A percentile compares a stretch with the other conserved stretches of the same genome.
phyloP scores from a whole-genome alignment of 1,140 invertebrate genomes.

The Asbolus verrucosus region DNA sequence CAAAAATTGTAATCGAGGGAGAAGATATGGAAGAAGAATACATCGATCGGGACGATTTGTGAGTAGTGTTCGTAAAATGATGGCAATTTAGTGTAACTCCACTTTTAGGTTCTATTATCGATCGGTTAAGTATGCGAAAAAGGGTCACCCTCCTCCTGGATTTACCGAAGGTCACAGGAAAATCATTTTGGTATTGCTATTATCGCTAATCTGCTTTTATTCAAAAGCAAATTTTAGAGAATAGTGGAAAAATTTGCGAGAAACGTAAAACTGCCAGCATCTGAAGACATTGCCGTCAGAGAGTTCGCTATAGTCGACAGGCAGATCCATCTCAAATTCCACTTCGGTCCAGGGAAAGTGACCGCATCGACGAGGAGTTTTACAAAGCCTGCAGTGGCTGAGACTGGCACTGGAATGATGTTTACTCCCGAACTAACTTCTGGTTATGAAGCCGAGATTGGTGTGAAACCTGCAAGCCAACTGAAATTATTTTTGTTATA shows the following conservation, averaged over 20 bases:
- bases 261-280: constrained; percentile 68
- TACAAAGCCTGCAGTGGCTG: constrained; percentile 73
- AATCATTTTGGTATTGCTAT: constrained; percentile 64
- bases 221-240: constrained; percentile 66
- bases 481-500: constrained; percentile 71
- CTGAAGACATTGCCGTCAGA: constrained; percentile 74
- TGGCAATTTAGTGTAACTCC: too few species aligned
- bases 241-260: constrained; percentile 74
- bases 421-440: constrained; percentile 73
- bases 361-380: constrained; percentile 75
- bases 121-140: constrained; percentile 54
- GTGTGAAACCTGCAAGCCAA: constrained; percentile 70
- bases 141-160: constrained; percentile 51
- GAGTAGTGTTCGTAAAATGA: background rate
- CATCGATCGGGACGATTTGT: constrained; percentile 67
- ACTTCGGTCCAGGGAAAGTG: constrained; percentile 76
- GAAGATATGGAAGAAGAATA: constrained; percentile 75
- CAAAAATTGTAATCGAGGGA: constrained; percentile 71
- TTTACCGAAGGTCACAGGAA: constrained; percentile 64
- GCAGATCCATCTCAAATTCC: constrained; percentile 76
- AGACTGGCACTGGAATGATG: constrained; percentile 73
- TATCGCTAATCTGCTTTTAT: background rate
- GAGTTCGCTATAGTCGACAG: constrained; percentile 73
- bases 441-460: constrained; percentile 76
- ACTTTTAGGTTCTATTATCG: constrained; percentile 59